Base-by-base conservation (phyloP, 1,140 invertebrate genomes). In the Drosophila orena region DNA sequence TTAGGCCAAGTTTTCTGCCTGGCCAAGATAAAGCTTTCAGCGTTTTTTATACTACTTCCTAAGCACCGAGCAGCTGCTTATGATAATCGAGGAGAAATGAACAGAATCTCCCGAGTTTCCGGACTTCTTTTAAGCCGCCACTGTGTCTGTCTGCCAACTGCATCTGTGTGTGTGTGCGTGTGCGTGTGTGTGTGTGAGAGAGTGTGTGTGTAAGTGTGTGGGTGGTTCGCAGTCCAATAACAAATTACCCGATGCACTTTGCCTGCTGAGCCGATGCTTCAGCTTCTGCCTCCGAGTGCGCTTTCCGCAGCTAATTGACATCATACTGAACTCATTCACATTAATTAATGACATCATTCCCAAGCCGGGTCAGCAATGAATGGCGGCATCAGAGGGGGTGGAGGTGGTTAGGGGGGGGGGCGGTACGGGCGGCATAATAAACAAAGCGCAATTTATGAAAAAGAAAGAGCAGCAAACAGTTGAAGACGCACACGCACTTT, bases 301-400 rank as follows among this genome's bases (percentile, higher is more conserved):
- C 73, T 89, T 88, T 84, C 83, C 83, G 84, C 83, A 88, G 84
- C 84, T 89, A 89, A 89, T 89, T 89, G 84, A 89, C 84, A 89
- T 89, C 84, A 89, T 89, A 89, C 84, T 89, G 84, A 89, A 89
- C 84, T 89, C 84, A 89, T 89, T 89, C 84, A 89, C 84, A 89
- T 89, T 89, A 89, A 89, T 89, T 89, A 89, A 89, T 89, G 84
- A 89, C 84, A 89, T 89, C 84, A 89, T 89, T 74, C 79, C 58
- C 64, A 86, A 76, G 79, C 65, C 57, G 75, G 35, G 54, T 56
- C 69, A 74, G 37, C 49, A 52, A 68, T 62, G 74, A 78, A 76
- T 53, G 78, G 35, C 27, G 71, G 49, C 38, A 11, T 27, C 37
- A 3, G 27, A 27, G 22, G 46, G 14, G 11, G 4, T 14, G 2